phyloP scores from a whole-genome alignment of 1,140 invertebrate genomes.

The Tetramorium parvispinum region DNA sequence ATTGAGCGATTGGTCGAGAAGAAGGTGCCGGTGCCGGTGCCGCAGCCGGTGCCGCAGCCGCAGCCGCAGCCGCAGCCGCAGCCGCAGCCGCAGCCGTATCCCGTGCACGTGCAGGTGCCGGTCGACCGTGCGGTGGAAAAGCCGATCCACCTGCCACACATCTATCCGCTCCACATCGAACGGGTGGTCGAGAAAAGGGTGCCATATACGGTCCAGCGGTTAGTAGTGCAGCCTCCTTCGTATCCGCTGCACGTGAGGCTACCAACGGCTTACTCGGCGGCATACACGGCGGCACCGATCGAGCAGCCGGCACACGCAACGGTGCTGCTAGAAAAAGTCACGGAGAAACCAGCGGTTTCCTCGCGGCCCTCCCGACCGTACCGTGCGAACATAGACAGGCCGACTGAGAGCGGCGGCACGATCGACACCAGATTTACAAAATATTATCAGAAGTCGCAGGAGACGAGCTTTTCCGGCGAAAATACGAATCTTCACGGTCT shows the following conservation, averaged over 20 bases:
- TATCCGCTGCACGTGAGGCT: slow-evolving; percentile 79
- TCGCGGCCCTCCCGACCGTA: slow-evolving; percentile 79
- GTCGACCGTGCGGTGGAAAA: slow-evolving; percentile 81
- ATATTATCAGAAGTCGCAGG: slow-evolving; percentile 2
- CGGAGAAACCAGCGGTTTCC: slow-evolving; percentile 85
- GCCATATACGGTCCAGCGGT: slow-evolving; percentile 75
- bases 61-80: slow-evolving; percentile 72
- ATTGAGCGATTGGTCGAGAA: slow-evolving; percentile 77
- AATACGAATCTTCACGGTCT: background rate
- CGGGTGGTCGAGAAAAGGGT: slow-evolving; percentile 85
- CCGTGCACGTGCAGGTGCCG: slow-evolving; percentile 69
- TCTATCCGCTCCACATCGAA: slow-evolving; percentile 84
- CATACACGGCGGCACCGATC: background rate
- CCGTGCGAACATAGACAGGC: slow-evolving; percentile 77
- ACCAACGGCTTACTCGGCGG: slow-evolving; percentile 36
- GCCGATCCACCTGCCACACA: slow-evolving; percentile 85
- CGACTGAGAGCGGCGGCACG: background rate
- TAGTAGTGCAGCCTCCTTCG: slow-evolving; percentile 83
- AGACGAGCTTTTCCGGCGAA: background rate
- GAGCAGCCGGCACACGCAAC: slow-evolving; percentile 57
- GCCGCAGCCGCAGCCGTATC: slow-evolving; percentile 72
- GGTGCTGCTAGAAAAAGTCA: slow-evolving; percentile 85
- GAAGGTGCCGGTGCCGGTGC: slow-evolving; percentile 72
- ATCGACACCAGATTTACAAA: slow-evolving; percentile 5
- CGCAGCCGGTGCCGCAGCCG: slow-evolving; percentile 71